Conservation (phyloP, 2,888 invertebrate species). For the Cantharis lateralis region DNA sequence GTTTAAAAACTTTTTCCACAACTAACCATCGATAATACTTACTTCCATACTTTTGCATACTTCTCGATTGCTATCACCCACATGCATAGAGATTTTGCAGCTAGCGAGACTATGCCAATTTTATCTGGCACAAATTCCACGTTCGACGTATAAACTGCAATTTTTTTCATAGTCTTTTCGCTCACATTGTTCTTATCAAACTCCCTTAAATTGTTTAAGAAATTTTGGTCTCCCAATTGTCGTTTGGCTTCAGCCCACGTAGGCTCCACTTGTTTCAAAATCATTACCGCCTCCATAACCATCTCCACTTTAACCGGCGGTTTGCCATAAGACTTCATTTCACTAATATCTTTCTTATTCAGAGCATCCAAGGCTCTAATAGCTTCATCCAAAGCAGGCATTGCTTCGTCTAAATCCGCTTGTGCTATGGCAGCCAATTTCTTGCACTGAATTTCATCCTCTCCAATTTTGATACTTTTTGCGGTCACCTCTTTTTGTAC, state of each 20-base stretch:
- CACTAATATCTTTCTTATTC: slow-evolving; percentile 85
- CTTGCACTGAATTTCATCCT: slow-evolving; percentile 82
- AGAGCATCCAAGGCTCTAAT: slow-evolving; percentile 77
- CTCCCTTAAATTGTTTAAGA: slow-evolving; percentile 76
- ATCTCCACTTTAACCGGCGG: slow-evolving; percentile 88
- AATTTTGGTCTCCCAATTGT: slow-evolving; percentile 81
- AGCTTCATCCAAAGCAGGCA: slow-evolving; percentile 88
- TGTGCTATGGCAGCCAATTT: slow-evolving; percentile 81
- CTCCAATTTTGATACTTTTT: slow-evolving; percentile 72
- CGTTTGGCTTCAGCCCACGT: slow-evolving; percentile 88
- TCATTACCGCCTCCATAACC: slow-evolving; percentile 89
- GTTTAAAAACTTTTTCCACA: neutral
- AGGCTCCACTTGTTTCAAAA: slow-evolving; percentile 75
- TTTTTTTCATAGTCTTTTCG: slow-evolving; percentile 80
- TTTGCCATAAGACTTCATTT: slow-evolving; percentile 87
- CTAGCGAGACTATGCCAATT: slow-evolving; percentile 81
- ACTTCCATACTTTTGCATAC: slow-evolving; percentile 87
- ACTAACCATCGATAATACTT: slow-evolving; percentile 41
- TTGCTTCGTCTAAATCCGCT: slow-evolving; percentile 80
- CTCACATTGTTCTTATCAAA: slow-evolving; percentile 89
- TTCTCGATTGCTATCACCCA: slow-evolving; percentile 93
- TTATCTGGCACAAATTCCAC: slow-evolving; percentile 87
- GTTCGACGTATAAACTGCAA: slow-evolving; percentile 77
- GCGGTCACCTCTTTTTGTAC: slow-evolving; percentile 75
- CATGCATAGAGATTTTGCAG: slow-evolving; percentile 85